Evolutionary conservation across 1,140 invertebrate species (phyloP), one percentile per base, ranked within the genome.

Genomic region (Apocrypta bakeri): DNA sequence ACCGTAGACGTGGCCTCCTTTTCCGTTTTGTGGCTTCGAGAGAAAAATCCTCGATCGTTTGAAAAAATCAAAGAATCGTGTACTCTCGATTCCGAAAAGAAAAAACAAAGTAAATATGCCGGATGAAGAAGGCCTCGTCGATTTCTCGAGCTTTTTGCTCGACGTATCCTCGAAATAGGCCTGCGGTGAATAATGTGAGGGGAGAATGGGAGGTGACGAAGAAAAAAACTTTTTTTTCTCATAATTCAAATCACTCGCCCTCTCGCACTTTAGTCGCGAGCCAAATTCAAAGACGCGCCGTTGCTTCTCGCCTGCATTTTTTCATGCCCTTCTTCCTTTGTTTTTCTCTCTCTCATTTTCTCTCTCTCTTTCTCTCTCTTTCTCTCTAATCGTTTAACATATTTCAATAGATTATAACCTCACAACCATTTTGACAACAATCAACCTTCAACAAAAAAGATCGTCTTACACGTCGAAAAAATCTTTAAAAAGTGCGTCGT

Each of bases 401-500:
- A 89, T 87, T 90, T 91, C 85, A 88, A 88, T 88, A 89, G 87
- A 85, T 87, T 89, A 88, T 89, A 91, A 92, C 88, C 87, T 92
- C 90, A 92, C 90, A 92, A 91, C 90, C 90, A 91, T 90, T 90
- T 91, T 90, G 89, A 91, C 90, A 91, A 91, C 88, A 91, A 92
- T 91, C 88, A 91, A 91, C 85, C 86, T 88, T 90, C 86, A 91
- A 91, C 89, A 92, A 89, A 82, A 37, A 89, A 90, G 87, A 89
- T 85, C 85, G 85, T 88, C 84, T 89, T 87, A 68, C 29, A 87
- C 84, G 83, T 88, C 83, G 86, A 82, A 90, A 90, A 90, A 91
- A 90, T 85, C 80, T 88, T 86, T 87, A 87, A 90, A 90, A 90
- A 86, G 84, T 88, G 89, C 88, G 88, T 79, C 88, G 81, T 25